Base-by-base conservation (phyloP, 2,113 vertebrate species). In the Syngnathus typhle region DNA sequence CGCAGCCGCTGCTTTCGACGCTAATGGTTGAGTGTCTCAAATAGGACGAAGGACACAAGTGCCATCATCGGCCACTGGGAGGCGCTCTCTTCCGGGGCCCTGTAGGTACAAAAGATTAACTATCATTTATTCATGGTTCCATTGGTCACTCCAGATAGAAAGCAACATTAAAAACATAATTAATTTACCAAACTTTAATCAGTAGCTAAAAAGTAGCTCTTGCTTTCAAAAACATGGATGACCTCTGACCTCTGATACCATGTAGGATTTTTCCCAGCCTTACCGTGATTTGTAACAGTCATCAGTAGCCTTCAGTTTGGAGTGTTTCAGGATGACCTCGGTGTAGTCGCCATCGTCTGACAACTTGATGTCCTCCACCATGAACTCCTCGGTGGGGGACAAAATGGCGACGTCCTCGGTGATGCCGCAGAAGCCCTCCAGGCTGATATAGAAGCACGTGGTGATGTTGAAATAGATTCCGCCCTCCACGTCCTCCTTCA, bases 301-400 rank as follows among this genome's bases (percentile, higher is more conserved):
- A 39, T 85, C 71, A 0, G 0, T 52, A 27, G 39, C 78, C 5
- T 39, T 0, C 41, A 73, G 3, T 4, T 6, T 0, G 4, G 44
- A 47, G 38, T 79, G 52, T 12, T 36, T 70, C 66, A 92, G 63
- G 60, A 37, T 27, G 19, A 91, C 81, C 8, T 67, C 27, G 0
- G 1, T 77, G 68, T 75, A 60, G 0, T 7, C 21, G 0, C 5
- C 2, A 0, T 1, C 0, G 0, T 6, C 1, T 0, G 0, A 0
- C 10, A 5, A 0, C 0, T 0, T 18, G n/a, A 76, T 5, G 0
- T 6, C 12, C 15, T 23, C 43, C 67, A 91, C 88, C 2, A 18
- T 82, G 66, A 91, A 92, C 49, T 77, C 75, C 66, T 92, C 91
- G 8, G 54, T 36, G 19, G 90, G 89, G 68, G 87, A 87, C 60